These are phyloP conservation scores for human DNA, from an alignment of 2,113 vertebrate genomes.

Conservation along the genomic window GRCh38 chr13:31824001-31824500, in stretches of 20 bases:
- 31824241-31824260: neutral
- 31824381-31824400: neutral
- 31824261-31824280: neutral
- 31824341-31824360: neutral
- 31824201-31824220: neutral
- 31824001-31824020: neutral
- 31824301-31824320: neutral
- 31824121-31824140: neutral
- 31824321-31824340: neutral
- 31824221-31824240: neutral
- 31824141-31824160: neutral
- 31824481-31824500: neutral
- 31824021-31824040: neutral
- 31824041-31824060: neutral
- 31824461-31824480: neutral
- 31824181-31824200: neutral
- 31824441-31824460: neutral
- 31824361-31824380: neutral
- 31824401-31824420: neutral
- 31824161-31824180: neutral
- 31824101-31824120: neutral
- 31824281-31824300: neutral
- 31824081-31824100: neutral
- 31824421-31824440: neutral
- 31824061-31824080: neutral